A percentile compares a stretch with the other conserved stretches of the same genome.
phyloP scores from a whole-genome alignment of 2,797 vertebrate species.

The Lacerta viridis region DNA sequence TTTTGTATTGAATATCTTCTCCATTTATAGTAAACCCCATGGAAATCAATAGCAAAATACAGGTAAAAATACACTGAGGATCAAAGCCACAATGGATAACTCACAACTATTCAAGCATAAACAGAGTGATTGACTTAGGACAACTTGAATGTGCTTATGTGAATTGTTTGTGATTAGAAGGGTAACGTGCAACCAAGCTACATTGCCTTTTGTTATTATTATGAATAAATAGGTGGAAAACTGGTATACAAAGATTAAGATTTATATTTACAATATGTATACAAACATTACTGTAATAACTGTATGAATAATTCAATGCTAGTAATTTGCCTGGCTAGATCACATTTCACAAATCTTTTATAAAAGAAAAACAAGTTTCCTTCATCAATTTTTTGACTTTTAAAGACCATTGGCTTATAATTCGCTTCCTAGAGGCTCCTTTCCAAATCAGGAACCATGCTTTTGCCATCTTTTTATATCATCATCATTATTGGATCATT shows the following conservation, averaged over 20 bases:
- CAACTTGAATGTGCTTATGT: constrained; percentile 12
- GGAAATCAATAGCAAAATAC: constrained; percentile 5
- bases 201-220: constrained; percentile 42
- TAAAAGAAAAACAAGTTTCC: neutral
- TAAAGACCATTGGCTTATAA: constrained; percentile 1
- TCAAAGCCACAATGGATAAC: neutral
- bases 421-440: neutral
- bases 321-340: constrained; percentile 52
- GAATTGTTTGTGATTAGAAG: neutral
- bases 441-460: constrained; percentile 18
- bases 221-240: constrained; percentile 20
- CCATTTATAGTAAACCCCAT: neutral
- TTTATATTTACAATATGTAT: constrained; percentile 52
- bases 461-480: neutral
- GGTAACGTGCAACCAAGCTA: neutral
- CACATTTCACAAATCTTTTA: constrained; percentile 47
- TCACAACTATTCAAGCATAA: neutral
- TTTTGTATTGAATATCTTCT: neutral
- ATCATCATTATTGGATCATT: neutral
- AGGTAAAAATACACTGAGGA: neutral
- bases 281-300: constrained; percentile 16
- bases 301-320: constrained; percentile 35
- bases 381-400: constrained; percentile 20
- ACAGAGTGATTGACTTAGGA: constrained; percentile 3
- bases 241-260: constrained; percentile 38